Evolutionary conservation across 2,113 vertebrate species (phyloP), one percentile per base, ranked within the genome.

Genomic region (Progne subis): DNA sequence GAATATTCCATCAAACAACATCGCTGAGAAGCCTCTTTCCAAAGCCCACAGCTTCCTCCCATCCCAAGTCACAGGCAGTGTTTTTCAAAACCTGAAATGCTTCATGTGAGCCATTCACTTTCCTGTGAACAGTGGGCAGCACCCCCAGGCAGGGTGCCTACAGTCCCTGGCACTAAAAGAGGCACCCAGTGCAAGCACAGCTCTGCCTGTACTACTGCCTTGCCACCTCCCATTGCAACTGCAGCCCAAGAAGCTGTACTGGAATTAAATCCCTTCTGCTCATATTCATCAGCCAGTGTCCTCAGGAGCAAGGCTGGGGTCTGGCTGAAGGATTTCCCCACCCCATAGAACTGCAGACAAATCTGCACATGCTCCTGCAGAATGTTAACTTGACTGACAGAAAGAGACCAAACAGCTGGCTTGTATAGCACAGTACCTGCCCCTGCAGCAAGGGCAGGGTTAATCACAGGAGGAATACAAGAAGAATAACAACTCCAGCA

Each of bases 331-430:
- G 55, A 69, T 2, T 18, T 60, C 31, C n/a, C 41, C 26, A 56
- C 8, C 29, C 46, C 34, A 52, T 18, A 59, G 32, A 70, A 46
- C 25, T 8, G 24, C 55, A 57, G 39, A 61, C 0, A 3, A 49
- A 81, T 52, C 52, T 3, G 4, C 56, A 19, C 3, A 0, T 1
- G 6, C 19, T 37, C 23, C 81, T 74, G 43, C 8, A 6, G 68
- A 65, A 75, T 0, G 14, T 0, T 41, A 56, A 31, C 17, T 0
- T 14, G 57, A 69, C 50, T 4, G 39, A 49, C 1, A 2, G 76
- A 37, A 63, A 49, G 49, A 81, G 24, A 57, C 11, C 1, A 0
- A 57, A 59, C 7, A 52, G 26, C 61, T 71, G 34, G 5, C 49
- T 52, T 59, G 32, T 39, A 43, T 1, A 5, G 26, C 32, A 44